Conservation (phyloP, 2,797 vertebrate species). For the Cyprinodon diabolis region DNA sequence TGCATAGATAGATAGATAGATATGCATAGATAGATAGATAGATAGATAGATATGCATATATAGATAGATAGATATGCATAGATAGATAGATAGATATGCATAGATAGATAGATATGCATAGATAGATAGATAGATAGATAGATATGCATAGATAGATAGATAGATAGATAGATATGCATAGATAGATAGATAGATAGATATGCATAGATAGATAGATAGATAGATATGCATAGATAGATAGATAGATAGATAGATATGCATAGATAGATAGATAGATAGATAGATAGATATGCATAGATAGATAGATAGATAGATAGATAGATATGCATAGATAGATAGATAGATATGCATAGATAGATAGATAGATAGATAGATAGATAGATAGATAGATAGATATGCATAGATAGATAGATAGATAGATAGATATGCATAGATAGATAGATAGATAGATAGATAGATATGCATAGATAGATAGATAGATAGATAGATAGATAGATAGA, state of each 20-base stretch:
- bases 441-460: slow-evolving; percentile 27
- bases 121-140: slow-evolving; percentile 28
- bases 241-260: slow-evolving; percentile 4
- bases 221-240: slow-evolving; percentile 44
- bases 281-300: neutral
- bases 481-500: too few relatives aligned
- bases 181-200: slow-evolving; percentile 47
- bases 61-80: slow-evolving; percentile 51
- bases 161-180: neutral
- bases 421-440: slow-evolving; percentile 29
- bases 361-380: slow-evolving; percentile 47
- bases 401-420: slow-evolving; percentile 26
- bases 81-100: slow-evolving; percentile 21
- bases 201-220: slow-evolving; percentile 48
- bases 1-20: too few relatives aligned
- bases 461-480: too few relatives aligned
- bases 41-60: slow-evolving; percentile 44
- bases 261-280: slow-evolving; percentile 43
- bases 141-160: neutral
- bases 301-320: too few relatives aligned
- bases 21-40: slow-evolving; percentile 35
- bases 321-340: too few relatives aligned
- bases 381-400: slow-evolving; percentile 51
- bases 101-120: slow-evolving; percentile 41
- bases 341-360: slow-evolving; percentile 42